Conservation (phyloP, 1,140 invertebrate genomes). For the Neodiprion pinetum region DNA sequence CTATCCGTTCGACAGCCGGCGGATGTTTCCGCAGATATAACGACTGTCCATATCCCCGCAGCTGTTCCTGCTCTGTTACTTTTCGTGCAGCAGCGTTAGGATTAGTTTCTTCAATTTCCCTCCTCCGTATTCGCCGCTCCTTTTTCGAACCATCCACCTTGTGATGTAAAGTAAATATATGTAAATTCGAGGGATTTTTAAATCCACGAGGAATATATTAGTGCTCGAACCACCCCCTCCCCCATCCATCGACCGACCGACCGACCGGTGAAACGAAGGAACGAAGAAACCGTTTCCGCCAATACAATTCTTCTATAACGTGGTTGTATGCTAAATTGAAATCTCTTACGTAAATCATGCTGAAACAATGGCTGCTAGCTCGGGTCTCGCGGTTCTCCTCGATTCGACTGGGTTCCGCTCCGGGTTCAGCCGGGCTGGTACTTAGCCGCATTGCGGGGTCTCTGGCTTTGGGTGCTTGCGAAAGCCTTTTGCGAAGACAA, state of each 20-base stretch:
- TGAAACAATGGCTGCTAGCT: conserved; percentile 38
- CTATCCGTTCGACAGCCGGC: no score
- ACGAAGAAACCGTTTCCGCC: conserved; percentile 2
- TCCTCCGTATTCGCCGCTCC: neutral
- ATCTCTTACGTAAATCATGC: conserved; percentile 45
- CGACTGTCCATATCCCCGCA: no score
- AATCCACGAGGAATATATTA: conserved; percentile 12
- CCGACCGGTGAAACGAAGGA: no score
- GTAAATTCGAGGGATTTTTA: conserved; percentile 14
- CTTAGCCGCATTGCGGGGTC: conserved; percentile 42
- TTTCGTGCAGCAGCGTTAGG: neutral
- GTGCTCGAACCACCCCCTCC: neutral
- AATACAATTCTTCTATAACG: conserved; percentile 16
- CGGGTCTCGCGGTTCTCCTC: neutral
- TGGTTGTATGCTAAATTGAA: conserved; percentile 37
- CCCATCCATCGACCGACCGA: neutral
- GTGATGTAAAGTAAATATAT: conserved; percentile 9
- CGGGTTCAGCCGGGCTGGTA: conserved; percentile 33
- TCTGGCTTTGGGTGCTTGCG: conserved; percentile 9
- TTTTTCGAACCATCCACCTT: neutral
- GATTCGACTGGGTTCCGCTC: conserved; percentile 25
- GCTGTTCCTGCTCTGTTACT: neutral
- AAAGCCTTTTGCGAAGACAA: conserved; percentile 2
- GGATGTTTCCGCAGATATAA: no score
- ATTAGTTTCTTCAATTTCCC: neutral